Evolutionary conservation across 1,140 invertebrate genomes (phyloP).

Genomic region (Gryon sp.): DNA sequence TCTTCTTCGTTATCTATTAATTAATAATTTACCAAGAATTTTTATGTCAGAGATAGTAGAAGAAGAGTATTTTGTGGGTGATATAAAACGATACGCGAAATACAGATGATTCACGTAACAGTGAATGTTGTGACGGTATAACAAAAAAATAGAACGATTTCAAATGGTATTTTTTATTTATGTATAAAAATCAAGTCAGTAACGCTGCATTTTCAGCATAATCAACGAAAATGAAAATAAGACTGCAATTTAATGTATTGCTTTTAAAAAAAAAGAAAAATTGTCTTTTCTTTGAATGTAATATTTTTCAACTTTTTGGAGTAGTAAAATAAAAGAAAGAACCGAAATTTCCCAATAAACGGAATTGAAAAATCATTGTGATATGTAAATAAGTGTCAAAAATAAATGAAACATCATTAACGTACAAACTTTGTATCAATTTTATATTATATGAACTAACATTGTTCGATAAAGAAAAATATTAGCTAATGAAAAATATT

Average conservation of each 20-base stretch:
- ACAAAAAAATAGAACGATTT: too few relatives aligned
- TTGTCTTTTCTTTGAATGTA: neutral
- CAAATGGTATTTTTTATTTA: too few relatives aligned
- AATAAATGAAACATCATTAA: constrained; percentile 31
- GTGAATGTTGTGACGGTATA: neutral
- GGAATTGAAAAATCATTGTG: constrained; percentile 55
- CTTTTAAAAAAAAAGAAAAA: too few relatives aligned
- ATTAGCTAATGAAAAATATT: too few relatives aligned
- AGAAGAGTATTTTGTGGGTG: constrained; percentile 7
- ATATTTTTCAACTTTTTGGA: too few relatives aligned
- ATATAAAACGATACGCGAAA: constrained; percentile 34
- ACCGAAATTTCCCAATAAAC: constrained; percentile 15
- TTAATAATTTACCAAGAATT: constrained; percentile 1
- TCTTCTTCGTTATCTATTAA: constrained; percentile 12
- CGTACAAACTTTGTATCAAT: constrained; percentile 61
- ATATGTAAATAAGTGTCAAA: constrained; percentile 49
- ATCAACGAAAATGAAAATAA: too few relatives aligned
- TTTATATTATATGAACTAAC: too few relatives aligned
- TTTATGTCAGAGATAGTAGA: neutral
- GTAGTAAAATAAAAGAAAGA: too few relatives aligned
- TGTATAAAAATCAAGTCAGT: too few relatives aligned
- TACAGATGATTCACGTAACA: constrained; percentile 22
- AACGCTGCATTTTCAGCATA: too few relatives aligned
- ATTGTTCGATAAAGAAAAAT: too few relatives aligned
- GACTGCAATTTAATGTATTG: constrained; percentile 31